Evolutionary conservation across 2,888 invertebrate genomes (phyloP), one percentile per base, ranked within the genome.

Genomic region (Ganaspis brasiliensis): DNA sequence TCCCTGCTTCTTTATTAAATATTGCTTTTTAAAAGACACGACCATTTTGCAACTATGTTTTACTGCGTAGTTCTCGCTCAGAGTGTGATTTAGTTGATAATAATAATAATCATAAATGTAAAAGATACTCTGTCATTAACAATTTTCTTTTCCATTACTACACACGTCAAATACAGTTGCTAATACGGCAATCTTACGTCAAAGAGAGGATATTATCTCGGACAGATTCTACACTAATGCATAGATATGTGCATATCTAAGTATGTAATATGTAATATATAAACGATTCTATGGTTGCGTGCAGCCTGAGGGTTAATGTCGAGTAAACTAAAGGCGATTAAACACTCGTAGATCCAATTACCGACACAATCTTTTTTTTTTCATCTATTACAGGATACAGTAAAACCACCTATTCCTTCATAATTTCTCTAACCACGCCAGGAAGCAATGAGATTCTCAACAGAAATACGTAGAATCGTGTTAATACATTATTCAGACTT

Each of bases 291-390:
- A 40, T 21, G 40, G 63, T 63, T 40, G 63, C 40, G 63, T 63
- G 63, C 40, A 24, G 63, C 63, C 40, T 14, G 21, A 14, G 35
- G 61, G 61, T 19, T 61, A 61, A 61, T 61, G 61, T 12, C 6
- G 35, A 19, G 19, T 19, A 61, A 61, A 61, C 37, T 35, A 61
- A 61, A 63, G 63, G 63, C 24, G 63, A 63, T 63, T 63, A 63
- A 63, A 45, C 63, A 63, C 63, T 63, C 37, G 12, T 63, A 45
- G 63, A 63, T 63, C 40, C 63, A 63, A 63, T 63, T 63, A 40
- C 40, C 19, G 40, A 45, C 63, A 63, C 63, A 63, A 63, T 63
- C 37, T 40, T 6, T 63, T 37, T 61, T 40, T 63, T 63, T 24
- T 19, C 52, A 61, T 61, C 19, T 9, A 35, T 19, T 35, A 19